Base-by-base conservation (phyloP, 2,797 vertebrate species). In the Acrossocheilus fasciatus region DNA sequence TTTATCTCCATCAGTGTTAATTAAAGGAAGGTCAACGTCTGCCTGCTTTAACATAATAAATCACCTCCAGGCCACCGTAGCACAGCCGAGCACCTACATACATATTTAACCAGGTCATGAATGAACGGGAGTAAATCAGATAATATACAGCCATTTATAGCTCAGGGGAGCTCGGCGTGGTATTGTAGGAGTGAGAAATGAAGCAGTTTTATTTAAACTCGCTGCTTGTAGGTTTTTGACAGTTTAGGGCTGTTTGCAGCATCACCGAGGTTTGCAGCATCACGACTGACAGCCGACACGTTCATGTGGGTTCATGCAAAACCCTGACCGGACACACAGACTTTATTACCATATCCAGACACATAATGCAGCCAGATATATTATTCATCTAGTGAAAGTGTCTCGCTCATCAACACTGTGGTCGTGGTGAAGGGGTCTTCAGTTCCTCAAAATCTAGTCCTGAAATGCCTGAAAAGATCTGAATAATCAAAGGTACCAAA, bases 1-100 rank as follows among this genome's bases (percentile, higher is more conserved):
- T 98, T 98, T 97, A 97, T 97, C 97, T 98, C 97, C 96, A 97
- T 98, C 97, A 98, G 95, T 96, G 97, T 98, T 99, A 98, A 99
- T 99, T 99, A 99, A 98, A 97, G 95, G 97, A 98, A 99, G 98
- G 98, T 99, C 98, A 98, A 96, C 97, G 97, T 98, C 83, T 45
- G 62, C 88, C 84, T 86, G 86, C 96, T 97, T 98, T 98, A 97
- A 97, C 97, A 97, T 98, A 98, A 98, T 98, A 97, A 98, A 99
- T 98, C 97, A 98, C 96, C 94, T 89, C 92, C 90, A 94, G 82
- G 89, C 94, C 86, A 80, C 86, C 69, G 57, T 84, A 97, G 96
- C 96, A 96, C 97, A 96, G 41, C 72, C 11, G 36, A 50, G 76
- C 20, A 47, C 66, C 76, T 36, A 73, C 85, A 80, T 80, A 80